These are phyloP conservation scores for Pristionchus maxplancki DNA, from an alignment of 2,888 invertebrate species.

Conservation along the genomic window DNA sequence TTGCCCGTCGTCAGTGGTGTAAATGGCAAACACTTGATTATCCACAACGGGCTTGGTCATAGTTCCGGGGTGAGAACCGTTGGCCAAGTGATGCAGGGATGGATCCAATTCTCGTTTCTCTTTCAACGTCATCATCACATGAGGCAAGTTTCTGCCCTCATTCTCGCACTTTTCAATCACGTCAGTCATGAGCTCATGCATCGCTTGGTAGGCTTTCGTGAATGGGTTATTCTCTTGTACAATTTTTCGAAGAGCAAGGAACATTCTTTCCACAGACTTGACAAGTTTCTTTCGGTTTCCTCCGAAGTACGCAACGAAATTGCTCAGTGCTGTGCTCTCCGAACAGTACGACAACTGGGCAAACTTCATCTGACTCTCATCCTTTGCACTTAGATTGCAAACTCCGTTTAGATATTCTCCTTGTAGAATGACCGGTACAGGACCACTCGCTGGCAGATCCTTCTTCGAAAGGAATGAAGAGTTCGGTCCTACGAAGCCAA, in stretches of 20 bases:
- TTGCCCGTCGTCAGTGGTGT: constrained; percentile 7
- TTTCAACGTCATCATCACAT: background rate
- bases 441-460: background rate
- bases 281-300: background rate
- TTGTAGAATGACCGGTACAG: background rate
- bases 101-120: background rate
- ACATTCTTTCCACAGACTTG: background rate
- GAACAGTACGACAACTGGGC: background rate
- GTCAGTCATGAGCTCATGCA: background rate
- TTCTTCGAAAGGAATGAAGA: background rate
- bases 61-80: background rate
- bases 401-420: background rate
- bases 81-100: background rate
- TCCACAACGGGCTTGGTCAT: background rate
- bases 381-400: background rate
- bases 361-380: background rate
- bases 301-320: background rate
- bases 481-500: background rate
- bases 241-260: background rate
- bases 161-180: background rate
- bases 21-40: constrained; percentile 1
- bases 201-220: background rate
- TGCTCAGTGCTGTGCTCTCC: background rate
- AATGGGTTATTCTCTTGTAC: background rate
- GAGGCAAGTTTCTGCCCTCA: background rate